A percentile compares a stretch with the other conserved stretches of the same genome.
Evolutionary conservation across 2,888 invertebrate genomes (phyloP).

Genomic region (Apotomis turbidana): DNA sequence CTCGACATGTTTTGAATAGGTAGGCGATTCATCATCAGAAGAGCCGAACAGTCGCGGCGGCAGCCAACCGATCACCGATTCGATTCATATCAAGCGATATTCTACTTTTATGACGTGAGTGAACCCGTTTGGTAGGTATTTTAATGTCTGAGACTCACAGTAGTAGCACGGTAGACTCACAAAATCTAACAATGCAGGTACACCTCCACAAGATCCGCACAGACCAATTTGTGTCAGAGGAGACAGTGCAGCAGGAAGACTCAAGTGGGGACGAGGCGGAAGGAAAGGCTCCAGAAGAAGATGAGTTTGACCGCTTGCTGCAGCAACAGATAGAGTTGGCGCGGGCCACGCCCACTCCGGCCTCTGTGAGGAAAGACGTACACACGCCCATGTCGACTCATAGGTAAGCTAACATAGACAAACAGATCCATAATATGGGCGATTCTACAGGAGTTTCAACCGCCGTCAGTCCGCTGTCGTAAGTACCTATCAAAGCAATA

Average conservation of each 20-base stretch:
- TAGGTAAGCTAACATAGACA: not conserved
- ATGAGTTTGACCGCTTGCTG: conserved; percentile 86
- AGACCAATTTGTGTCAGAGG: conserved; percentile 82
- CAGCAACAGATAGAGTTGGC: conserved; percentile 86
- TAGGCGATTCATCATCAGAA: too few relatives aligned
- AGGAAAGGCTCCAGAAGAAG: conserved; percentile 61
- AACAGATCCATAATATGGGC: too few relatives aligned
- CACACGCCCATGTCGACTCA: conserved; percentile 47
- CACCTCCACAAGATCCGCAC: conserved; percentile 87
- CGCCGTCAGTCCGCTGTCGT: too few relatives aligned
- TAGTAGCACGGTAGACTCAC: not conserved
- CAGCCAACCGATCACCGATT: too few relatives aligned
- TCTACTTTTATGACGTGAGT: too few relatives aligned
- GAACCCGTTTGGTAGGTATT: too few relatives aligned
- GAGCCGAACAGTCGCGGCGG: too few relatives aligned
- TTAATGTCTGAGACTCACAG: too few relatives aligned
- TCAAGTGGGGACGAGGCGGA: conserved; percentile 77
- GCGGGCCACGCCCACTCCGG: conserved; percentile 68
- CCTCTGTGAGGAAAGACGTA: conserved; percentile 56
- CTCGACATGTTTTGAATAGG: too few relatives aligned
- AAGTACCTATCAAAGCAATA: too few relatives aligned
- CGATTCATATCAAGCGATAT: too few relatives aligned
- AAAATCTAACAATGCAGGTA: conserved; percentile 68
- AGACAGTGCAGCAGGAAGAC: conserved; percentile 70
- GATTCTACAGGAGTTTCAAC: too few relatives aligned